Percentiles rank a stretch among this genome's conserved stretches.
Conservation (phyloP, 2,888 invertebrate genomes). For the Capitulum mitella region DNA sequence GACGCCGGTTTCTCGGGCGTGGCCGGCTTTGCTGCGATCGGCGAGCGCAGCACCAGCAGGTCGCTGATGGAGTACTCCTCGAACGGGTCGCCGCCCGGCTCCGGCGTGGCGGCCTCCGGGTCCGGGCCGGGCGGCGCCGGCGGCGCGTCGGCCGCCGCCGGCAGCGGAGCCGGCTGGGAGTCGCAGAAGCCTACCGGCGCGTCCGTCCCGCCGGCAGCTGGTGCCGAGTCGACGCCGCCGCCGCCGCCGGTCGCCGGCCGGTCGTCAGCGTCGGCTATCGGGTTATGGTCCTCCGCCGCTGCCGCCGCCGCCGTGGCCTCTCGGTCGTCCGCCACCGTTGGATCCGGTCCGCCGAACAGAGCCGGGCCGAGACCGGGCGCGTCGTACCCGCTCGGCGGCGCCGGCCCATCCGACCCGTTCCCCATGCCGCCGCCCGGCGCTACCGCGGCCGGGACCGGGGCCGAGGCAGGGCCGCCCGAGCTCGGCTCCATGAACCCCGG, state of each 20-base stretch:
- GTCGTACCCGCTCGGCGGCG: too few relatives aligned
- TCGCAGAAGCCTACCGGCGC: not conserved
- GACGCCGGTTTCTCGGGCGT: not conserved
- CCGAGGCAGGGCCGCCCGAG: too few relatives aligned
- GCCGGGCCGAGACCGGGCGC: too few relatives aligned
- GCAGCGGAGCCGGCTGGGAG: not conserved
- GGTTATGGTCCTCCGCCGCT: not conserved
- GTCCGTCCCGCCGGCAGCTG: not conserved
- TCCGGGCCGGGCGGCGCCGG: not conserved
- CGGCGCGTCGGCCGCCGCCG: not conserved
- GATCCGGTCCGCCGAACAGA: too few relatives aligned
- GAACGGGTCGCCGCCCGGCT: not conserved
- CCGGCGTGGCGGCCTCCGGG: not conserved
- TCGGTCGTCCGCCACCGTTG: not conserved
- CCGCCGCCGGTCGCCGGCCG: not conserved
- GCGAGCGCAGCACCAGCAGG: not conserved
- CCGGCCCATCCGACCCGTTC: too few relatives aligned
- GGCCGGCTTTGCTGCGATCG: not conserved
- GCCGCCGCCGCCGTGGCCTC: not conserved
- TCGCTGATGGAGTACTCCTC: conserved; percentile 9
- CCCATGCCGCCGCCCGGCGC: too few relatives aligned
- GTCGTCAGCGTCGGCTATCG: not conserved
- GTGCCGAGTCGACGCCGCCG: not conserved
- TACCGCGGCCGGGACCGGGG: too few relatives aligned
- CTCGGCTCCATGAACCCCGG: too few relatives aligned